Evolutionary conservation across 2,113 vertebrate genomes (phyloP).

Genomic region (Nesogale talazaci): DNA sequence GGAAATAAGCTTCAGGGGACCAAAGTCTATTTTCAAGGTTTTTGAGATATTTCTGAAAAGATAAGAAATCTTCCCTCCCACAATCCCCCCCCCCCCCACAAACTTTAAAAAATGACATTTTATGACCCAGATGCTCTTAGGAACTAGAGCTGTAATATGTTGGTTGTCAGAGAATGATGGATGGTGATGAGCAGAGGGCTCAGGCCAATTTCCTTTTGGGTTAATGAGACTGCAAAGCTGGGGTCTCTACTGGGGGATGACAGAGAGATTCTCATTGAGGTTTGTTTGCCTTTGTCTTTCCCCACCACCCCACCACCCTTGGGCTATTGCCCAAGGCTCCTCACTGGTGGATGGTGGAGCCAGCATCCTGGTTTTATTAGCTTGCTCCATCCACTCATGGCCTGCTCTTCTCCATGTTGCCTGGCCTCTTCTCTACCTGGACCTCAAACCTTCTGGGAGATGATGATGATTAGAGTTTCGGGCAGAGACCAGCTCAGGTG

Average conservation of each 20-base stretch:
- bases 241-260: not conserved
- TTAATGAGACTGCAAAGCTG: conserved; percentile 42
- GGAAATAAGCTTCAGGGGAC: not conserved
- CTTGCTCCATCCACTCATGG: rapidly evolving
- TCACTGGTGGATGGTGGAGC: not conserved
- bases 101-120: not conserved
- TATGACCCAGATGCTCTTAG: not conserved
- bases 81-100: not conserved
- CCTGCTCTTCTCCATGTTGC: too few relatives aligned
- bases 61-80: conserved; percentile 23
- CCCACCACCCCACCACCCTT: too few relatives aligned
- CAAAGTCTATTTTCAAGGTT: conserved; percentile 33
- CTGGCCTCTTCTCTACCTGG: not conserved
- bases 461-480: not conserved
- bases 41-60: conserved; percentile 48
- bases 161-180: conserved; percentile 57
- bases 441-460: not conserved
- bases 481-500: not conserved
- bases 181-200: not conserved
- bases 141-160: not conserved
- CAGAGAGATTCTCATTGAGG: not conserved
- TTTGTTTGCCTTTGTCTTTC: not conserved
- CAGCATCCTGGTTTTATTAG: not conserved
- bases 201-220: conserved; percentile 60
- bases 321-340: not conserved